phyloP scores from a whole-genome alignment of 2,888 invertebrate genomes.

The Encarsia formosa region DNA sequence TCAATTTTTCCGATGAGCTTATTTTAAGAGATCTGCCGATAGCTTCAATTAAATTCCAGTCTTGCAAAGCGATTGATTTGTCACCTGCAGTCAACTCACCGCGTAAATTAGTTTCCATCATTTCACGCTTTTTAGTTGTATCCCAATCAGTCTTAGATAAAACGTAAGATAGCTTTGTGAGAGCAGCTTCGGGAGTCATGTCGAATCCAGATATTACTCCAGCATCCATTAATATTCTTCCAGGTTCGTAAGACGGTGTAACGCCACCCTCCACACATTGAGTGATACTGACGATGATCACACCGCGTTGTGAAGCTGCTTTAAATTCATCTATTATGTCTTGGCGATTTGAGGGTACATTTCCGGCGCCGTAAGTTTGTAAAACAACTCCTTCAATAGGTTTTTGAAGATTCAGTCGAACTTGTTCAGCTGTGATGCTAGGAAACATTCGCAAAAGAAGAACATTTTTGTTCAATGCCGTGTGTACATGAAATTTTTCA shows the following conservation, averaged over 20 bases:
- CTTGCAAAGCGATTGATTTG: constrained; percentile 41
- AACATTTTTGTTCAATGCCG: constrained; percentile 76
- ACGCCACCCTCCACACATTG: constrained; percentile 86
- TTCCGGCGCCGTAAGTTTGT: constrained; percentile 91
- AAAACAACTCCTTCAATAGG: constrained; percentile 82
- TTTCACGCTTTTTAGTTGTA: constrained; percentile 63
- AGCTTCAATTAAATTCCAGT: constrained; percentile 59
- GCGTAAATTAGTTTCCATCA: constrained; percentile 73
- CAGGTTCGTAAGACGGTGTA: constrained; percentile 76
- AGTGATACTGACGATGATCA: constrained; percentile 87
- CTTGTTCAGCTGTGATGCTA: constrained; percentile 77
- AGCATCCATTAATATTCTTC: constrained; percentile 54
- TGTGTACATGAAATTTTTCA: constrained; percentile 68
- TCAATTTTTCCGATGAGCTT: constrained; percentile 56
- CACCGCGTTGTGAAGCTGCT: constrained; percentile 69
- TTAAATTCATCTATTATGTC: constrained; percentile 73
- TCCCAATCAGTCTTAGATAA: constrained; percentile 72
- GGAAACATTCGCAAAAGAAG: constrained; percentile 86
- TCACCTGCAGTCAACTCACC: constrained; percentile 72
- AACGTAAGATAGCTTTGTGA: constrained; percentile 87
- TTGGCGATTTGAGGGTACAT: constrained; percentile 79
- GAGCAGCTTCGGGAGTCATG: constrained; percentile 92
- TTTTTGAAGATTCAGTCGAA: constrained; percentile 68
- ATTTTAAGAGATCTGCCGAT: constrained; percentile 58
- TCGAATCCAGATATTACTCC: constrained; percentile 77